phyloP scores from a whole-genome alignment of 2,888 invertebrate species.

The Hedya salicella region DNA sequence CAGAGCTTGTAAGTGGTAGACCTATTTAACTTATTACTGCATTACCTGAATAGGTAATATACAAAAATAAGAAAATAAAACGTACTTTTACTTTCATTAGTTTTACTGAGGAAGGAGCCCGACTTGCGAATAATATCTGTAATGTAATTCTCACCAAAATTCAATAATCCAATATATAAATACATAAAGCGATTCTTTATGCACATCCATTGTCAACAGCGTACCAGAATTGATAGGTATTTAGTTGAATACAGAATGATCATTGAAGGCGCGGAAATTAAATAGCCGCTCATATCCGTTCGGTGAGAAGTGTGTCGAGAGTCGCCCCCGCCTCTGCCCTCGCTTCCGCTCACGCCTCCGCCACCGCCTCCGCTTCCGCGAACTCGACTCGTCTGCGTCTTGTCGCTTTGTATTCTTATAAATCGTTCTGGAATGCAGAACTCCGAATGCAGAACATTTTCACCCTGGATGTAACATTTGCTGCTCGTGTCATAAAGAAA shows the following conservation, averaged over 20 bases:
- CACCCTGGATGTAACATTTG: no score
- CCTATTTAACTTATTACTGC: no score
- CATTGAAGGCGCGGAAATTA: constrained; percentile 81
- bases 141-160: not conserved
- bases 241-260: constrained; percentile 70
- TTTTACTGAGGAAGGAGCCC: no score
- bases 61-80: no score
- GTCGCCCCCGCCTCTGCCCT: constrained; percentile 16
- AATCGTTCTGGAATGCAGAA: not conserved
- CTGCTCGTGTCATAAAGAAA: no score
- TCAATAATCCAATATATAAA: not conserved
- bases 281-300: constrained; percentile 81
- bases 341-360: constrained; percentile 4
- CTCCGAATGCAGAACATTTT: no score
- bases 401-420: constrained; percentile 8
- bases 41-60: no score
- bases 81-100: no score
- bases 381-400: not conserved
- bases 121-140: not conserved
- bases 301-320: constrained; percentile 61
- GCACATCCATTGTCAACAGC: constrained; percentile 2
- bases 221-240: constrained; percentile 58
- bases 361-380: constrained; percentile 4
- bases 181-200: not conserved
- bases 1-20: no score